phyloP scores from a whole-genome alignment of 2,113 vertebrate species.

The Vidua macroura region DNA sequence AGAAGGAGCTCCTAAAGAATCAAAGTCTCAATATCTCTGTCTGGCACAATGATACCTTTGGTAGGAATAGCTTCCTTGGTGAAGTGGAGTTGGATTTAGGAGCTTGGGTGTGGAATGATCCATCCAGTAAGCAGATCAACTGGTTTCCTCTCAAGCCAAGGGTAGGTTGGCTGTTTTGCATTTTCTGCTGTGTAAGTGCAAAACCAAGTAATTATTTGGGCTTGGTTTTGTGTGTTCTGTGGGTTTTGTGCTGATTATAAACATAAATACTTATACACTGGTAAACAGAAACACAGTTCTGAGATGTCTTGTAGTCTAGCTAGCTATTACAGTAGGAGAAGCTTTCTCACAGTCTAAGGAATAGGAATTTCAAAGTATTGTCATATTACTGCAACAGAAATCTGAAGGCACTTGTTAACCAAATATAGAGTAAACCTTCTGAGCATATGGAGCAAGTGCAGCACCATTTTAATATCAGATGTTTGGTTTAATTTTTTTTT shows the following conservation, averaged over 20 bases:
- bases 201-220: neutral
- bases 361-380: neutral
- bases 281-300: neutral
- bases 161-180: constrained; percentile 66
- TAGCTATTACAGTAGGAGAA: neutral
- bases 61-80: constrained; percentile 90
- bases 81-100: constrained; percentile 88
- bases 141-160: constrained; percentile 85
- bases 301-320: neutral
- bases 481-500: neutral
- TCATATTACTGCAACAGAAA: neutral
- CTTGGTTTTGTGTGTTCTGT: neutral
- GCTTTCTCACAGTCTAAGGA: neutral
- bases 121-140: constrained; percentile 80
- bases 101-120: constrained; percentile 86
- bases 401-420: neutral
- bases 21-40: constrained; percentile 88
- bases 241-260: neutral
- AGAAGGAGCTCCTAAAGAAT: constrained; percentile 74
- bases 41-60: constrained; percentile 92
- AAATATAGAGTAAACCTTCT: neutral
- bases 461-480: neutral
- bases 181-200: neutral
- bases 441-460: neutral
- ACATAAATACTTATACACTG: neutral